Conservation (phyloP, 1,140 invertebrate species). For the Hyphantria cunea region DNA sequence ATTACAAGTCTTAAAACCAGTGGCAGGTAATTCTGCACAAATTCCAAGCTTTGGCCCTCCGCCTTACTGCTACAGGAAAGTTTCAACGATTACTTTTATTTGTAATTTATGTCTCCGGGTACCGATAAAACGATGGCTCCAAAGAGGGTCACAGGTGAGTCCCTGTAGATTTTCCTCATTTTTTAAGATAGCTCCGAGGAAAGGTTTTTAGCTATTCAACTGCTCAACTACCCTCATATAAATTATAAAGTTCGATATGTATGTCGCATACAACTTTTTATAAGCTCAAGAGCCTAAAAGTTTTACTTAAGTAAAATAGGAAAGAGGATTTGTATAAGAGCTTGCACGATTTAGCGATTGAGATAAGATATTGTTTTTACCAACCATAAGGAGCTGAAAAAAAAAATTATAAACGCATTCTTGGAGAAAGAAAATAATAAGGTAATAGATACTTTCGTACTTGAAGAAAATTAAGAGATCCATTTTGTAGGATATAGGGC, state of each 20-base stretch:
- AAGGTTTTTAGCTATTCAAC: slow-evolving; percentile 32
- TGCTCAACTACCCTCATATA: slow-evolving; percentile 27
- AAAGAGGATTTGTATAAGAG: slow-evolving; percentile 3
- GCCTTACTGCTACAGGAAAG: slow-evolving; percentile 53
- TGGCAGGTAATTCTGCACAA: slow-evolving; percentile 73
- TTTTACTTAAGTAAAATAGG: slow-evolving; percentile 18
- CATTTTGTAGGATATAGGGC: slow-evolving; percentile 32
- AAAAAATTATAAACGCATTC: slow-evolving; percentile 19
- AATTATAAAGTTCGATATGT: slow-evolving; percentile 26
- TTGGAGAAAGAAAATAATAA: slow-evolving; percentile 23
- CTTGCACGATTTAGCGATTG: slow-evolving; percentile 3
- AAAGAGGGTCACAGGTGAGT: slow-evolving; percentile 58
- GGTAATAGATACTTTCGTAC: slow-evolving; percentile 18
- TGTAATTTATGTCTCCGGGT: slow-evolving; percentile 70
- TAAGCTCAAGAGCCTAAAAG: slow-evolving; percentile 6
- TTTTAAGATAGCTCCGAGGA: slow-evolving; percentile 37
- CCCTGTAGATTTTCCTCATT: slow-evolving; percentile 39
- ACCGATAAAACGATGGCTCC: slow-evolving; percentile 57
- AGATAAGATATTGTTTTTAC: slow-evolving; percentile 15
- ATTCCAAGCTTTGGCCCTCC: slow-evolving; percentile 55
- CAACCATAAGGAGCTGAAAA: slow-evolving; percentile 13
- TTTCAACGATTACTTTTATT: slow-evolving; percentile 75
- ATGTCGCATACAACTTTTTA: slow-evolving; percentile 22
- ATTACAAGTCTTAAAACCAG: slow-evolving; percentile 74
- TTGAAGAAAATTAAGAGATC: slow-evolving; percentile 42